Conservation (phyloP, 1,140 invertebrate genomes). For the Zaprionus kolodkinae region DNA sequence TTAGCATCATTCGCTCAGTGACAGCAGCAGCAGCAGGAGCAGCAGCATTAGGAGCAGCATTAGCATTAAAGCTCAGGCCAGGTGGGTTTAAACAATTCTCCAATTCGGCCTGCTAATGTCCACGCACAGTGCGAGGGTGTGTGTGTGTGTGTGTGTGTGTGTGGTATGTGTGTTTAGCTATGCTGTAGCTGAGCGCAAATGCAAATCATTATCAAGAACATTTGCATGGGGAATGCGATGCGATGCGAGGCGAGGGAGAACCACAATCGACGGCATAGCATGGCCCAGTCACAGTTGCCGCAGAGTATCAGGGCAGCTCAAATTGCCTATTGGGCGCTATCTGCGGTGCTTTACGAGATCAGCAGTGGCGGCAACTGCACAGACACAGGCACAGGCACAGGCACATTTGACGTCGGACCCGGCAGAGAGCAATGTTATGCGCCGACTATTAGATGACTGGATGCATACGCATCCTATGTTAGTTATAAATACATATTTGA, state of each 20-base stretch:
- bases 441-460: constrained; percentile 54
- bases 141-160: constrained; percentile 21
- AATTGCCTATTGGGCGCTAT: constrained; percentile 51
- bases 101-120: constrained; percentile 12
- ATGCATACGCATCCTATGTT: constrained; percentile 56
- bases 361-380: background rate
- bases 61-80: constrained; percentile 4
- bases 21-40: too few relatives aligned
- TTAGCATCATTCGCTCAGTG: constrained; percentile 47
- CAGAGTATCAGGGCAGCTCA: constrained; percentile 27
- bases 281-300: constrained; percentile 20
- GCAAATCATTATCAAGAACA: constrained; percentile 78
- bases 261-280: constrained; percentile 34
- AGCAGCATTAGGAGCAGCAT: background rate
- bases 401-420: constrained; percentile 1
- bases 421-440: constrained; percentile 42
- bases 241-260: background rate
- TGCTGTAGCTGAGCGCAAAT: constrained; percentile 59
- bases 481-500: constrained; percentile 75
- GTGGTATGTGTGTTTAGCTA: constrained; percentile 16
- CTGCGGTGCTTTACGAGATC: constrained; percentile 37
- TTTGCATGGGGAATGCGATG: constrained; percentile 59
- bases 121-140: constrained; percentile 3
- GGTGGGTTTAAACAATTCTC: constrained; percentile 21
- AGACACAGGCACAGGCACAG: too few relatives aligned